Evolutionary conservation across 53 echinoderm and acorn worm genomes (phyloP).

Genomic region (Arbacia lixula): DNA sequence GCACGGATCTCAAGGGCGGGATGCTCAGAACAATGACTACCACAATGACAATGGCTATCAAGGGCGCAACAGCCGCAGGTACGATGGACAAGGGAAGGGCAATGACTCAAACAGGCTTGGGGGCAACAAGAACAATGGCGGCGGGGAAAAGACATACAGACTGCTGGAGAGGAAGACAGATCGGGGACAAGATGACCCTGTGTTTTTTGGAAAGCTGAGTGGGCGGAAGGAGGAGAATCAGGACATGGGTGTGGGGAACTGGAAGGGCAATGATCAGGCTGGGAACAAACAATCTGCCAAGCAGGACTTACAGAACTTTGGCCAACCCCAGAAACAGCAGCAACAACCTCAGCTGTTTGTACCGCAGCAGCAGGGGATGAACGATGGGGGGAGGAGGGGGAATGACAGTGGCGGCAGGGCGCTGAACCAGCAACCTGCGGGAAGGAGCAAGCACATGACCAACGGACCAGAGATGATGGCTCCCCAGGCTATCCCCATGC

Average conservation of each 20-base stretch:
- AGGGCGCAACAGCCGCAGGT: slow-evolving; percentile 15
- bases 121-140: slow-evolving; percentile 8
- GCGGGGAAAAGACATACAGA: slow-evolving; percentile 9
- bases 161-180: slow-evolving; percentile 48
- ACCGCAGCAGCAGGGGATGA: slow-evolving; percentile 64
- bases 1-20: neutral
- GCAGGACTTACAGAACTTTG: neutral
- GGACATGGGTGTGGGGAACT: neutral
- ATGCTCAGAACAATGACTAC: slow-evolving; percentile 29
- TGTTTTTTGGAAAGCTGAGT: neutral
- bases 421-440: slow-evolving; percentile 23
- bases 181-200: neutral
- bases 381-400: slow-evolving; percentile 18
- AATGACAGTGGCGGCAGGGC: slow-evolving; percentile 11
- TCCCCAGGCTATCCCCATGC: slow-evolving; percentile 30
- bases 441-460: slow-evolving; percentile 36
- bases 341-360: slow-evolving; percentile 42
- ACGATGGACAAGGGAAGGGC: slow-evolving; percentile 30
- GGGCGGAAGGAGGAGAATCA: neutral
- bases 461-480: slow-evolving; percentile 30
- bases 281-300: neutral
- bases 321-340: slow-evolving; percentile 1
- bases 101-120: slow-evolving; percentile 7
- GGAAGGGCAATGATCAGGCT: slow-evolving; percentile 29
- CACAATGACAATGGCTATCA: slow-evolving; percentile 28